Conservation (phyloP, 2,113 vertebrate genomes). For the Rhea pennata region DNA sequence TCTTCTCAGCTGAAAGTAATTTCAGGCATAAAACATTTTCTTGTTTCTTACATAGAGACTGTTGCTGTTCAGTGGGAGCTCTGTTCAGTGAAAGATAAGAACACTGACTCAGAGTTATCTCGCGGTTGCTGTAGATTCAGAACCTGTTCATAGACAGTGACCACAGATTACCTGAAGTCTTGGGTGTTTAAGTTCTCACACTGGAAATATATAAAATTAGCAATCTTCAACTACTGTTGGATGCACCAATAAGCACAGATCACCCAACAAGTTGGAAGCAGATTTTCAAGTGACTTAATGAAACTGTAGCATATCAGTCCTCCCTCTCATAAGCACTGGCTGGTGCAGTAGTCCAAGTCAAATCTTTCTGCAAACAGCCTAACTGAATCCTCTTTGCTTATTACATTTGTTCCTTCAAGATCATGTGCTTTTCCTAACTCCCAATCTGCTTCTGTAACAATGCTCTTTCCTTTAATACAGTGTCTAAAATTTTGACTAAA, state of each 20-base stretch:
- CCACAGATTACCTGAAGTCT: background rate
- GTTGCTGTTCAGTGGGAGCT: background rate
- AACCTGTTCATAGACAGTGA: background rate
- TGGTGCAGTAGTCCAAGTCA: background rate
- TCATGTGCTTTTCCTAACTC: background rate
- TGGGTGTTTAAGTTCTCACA: background rate
- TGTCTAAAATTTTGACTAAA: background rate
- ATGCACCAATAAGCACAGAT: background rate
- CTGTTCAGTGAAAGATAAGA: background rate
- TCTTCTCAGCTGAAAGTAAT: background rate
- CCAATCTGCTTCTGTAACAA: background rate
- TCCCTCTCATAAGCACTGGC: background rate
- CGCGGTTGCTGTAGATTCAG: background rate
- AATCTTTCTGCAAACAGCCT: background rate
- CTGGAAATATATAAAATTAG: background rate
- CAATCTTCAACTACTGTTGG: background rate
- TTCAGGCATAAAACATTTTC: background rate
- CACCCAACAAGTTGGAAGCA: background rate
- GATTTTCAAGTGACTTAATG: background rate
- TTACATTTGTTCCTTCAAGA: background rate
- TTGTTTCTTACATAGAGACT: background rate
- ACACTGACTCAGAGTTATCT: background rate
- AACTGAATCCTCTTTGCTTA: background rate
- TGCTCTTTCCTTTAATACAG: background rate
- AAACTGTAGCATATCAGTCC: background rate